Evolutionary conservation across 2,113 vertebrate species (phyloP), one percentile per base, ranked within the genome.

Genomic region (Mustela nigripes): DNA sequence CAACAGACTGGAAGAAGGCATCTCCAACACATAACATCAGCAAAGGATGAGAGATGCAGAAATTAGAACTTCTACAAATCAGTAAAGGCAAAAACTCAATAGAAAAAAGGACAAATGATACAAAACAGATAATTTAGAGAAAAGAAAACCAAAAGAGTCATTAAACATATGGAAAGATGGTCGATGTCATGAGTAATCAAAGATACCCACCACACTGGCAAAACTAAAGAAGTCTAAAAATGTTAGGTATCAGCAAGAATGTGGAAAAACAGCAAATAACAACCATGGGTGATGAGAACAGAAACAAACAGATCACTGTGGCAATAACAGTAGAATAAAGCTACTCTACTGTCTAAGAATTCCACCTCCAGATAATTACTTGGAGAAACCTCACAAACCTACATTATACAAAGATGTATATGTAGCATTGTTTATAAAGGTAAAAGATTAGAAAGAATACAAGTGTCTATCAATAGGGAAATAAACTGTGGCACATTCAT

Each of bases 151-250:
- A 1, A 39, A 87, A 62, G 8, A 65, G 4, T 56, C 50, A 96
- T 63, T 85, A 58, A 81, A 80, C 31, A 87, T 45, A 96, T 5
- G 42, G 31, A 42, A 96, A 90, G 65, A 90, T 76, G 62, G 19
- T 89, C 39, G 79, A n/a, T 63, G 58, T 36, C 69, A 79, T 33
- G 7, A 85, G 11, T 74, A 91, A 80, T 63, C 67, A 83, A 42
- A 39, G 60, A 67, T 14, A 89, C 5, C 36, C 19, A 67, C 31
- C 53, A 65, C 6, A 48, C 7, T 85, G 19, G 65, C 53, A 92
- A 92, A 97, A 92, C 80, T 31, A 62, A 89, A 42, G 39, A 85
- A 78, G 63, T 45, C 76, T 86, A 83, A 91, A 95, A 84, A 73
- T 67, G 94, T 5, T 56, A 88, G 48, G 24, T 60, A 90, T 88